Conservation (phyloP, 1,140 invertebrate genomes). For the Dendrolimus punctatus region DNA sequence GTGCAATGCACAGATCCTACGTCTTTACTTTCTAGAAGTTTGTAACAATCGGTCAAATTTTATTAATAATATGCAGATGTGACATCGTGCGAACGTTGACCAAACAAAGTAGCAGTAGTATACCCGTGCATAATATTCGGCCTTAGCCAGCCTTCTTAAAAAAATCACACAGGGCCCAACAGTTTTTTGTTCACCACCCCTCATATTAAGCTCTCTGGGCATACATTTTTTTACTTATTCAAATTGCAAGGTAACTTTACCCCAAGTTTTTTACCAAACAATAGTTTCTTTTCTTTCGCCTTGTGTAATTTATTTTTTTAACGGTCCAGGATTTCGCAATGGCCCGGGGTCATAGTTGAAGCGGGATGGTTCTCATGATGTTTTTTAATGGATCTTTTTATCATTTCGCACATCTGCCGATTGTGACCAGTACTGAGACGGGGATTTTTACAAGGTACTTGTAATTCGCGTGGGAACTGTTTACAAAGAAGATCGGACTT, state of each 20-base stretch:
- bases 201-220: slow-evolving; percentile 12
- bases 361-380: slow-evolving; percentile 46
- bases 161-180: slow-evolving; percentile 44
- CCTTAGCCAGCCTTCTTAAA: slow-evolving; percentile 30
- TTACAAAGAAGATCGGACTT: too few relatives aligned
- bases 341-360: slow-evolving; percentile 61
- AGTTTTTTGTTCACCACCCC: slow-evolving; percentile 49
- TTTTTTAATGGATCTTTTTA: slow-evolving; percentile 41
- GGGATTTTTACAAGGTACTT: slow-evolving; percentile 6
- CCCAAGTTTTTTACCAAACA: slow-evolving; percentile 59
- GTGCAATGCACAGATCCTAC: too few relatives aligned
- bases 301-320: slow-evolving; percentile 61
- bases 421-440: slow-evolving; percentile 15
- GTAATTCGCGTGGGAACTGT: slow-evolving; percentile 27
- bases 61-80: too few relatives aligned
- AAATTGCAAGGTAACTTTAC: slow-evolving; percentile 54
- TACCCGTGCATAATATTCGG: too few relatives aligned
- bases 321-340: slow-evolving; percentile 36
- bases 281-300: slow-evolving; percentile 44
- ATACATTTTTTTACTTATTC: slow-evolving; percentile 44
- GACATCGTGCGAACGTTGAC: too few relatives aligned
- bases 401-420: slow-evolving; percentile 42
- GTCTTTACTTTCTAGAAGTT: too few relatives aligned
- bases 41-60: too few relatives aligned
- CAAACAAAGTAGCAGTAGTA: too few relatives aligned